A percentile compares a stretch with the other conserved stretches of the same genome.
phyloP scores from a whole-genome alignment of 2,113 vertebrate genomes.

The Petaurus breviceps region DNA sequence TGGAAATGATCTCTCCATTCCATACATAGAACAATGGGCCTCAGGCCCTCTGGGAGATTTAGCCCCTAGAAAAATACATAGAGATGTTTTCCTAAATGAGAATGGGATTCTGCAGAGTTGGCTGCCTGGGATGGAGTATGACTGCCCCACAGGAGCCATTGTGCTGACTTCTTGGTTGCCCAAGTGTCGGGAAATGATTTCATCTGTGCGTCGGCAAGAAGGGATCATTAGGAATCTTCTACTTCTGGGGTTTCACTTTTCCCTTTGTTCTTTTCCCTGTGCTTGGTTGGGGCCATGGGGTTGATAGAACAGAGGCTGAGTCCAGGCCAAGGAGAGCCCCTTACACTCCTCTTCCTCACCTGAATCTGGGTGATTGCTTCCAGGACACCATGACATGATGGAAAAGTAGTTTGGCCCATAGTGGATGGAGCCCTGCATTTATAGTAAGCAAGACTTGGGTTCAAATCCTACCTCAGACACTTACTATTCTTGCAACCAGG shows the following conservation, averaged over 20 bases:
- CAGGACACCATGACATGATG: background rate
- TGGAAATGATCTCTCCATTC: background rate
- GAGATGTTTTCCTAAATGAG: background rate
- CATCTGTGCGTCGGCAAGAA: conserved; percentile 1
- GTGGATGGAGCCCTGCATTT: background rate
- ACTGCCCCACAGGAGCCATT: background rate
- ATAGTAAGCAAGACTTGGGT: background rate
- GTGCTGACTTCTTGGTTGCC: background rate
- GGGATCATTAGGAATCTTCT: background rate
- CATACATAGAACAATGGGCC: background rate
- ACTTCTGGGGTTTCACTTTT: background rate
- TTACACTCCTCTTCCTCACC: background rate
- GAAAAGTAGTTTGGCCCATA: background rate
- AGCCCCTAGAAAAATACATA: background rate
- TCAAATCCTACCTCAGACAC: background rate
- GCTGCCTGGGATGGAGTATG: background rate
- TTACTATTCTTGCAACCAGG: background rate
- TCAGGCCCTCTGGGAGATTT: background rate
- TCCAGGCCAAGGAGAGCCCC: background rate
- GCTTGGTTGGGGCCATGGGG: background rate
- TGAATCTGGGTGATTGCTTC: background rate
- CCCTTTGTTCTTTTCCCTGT: background rate
- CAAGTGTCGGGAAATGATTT: conserved; percentile 2
- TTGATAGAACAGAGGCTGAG: background rate
- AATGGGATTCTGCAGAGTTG: background rate